Percentiles rank a stretch among this genome's conserved stretches.
These are phyloP conservation scores for Ursus arctos DNA, from an alignment of 2,113 vertebrate species.

Conservation along the genomic window DNA sequence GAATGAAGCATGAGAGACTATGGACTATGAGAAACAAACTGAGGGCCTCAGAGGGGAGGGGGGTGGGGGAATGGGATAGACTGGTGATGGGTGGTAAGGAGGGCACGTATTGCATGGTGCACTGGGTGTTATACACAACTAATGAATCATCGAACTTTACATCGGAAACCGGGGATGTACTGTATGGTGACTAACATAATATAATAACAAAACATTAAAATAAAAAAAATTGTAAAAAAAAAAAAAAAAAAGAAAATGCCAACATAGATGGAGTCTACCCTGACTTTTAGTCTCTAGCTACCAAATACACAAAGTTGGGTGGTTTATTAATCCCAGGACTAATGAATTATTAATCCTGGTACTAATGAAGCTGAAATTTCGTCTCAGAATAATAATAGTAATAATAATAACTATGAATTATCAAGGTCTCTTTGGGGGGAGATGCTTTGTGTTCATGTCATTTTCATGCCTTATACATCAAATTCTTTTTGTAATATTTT, in stretches of 20 bases:
- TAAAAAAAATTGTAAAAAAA: too few species aligned
- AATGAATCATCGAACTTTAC: too few species aligned
- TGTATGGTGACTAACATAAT: too few species aligned
- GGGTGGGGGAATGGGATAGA: too few species aligned
- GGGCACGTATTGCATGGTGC: too few species aligned
- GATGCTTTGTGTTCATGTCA: conserved; percentile 18
- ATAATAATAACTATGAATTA: conserved; percentile 33
- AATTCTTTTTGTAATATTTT: conserved; percentile 40
- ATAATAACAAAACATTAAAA: too few species aligned
- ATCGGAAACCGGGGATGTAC: too few species aligned
- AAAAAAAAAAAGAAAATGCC: background rate
- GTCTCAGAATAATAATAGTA: background rate
- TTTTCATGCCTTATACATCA: conserved; percentile 42
- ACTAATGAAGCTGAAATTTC: conserved; percentile 39
- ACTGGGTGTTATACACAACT: too few species aligned
- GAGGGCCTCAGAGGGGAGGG: too few species aligned
- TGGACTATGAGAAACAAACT: too few species aligned
- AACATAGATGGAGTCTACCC: background rate
- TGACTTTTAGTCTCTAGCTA: conserved; percentile 44
- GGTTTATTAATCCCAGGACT: background rate
- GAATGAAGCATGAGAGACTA: too few species aligned
- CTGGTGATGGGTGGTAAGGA: too few species aligned
- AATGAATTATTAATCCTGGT: background rate
- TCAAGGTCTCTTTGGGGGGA: background rate
- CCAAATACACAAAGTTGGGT: background rate